These are phyloP conservation scores for Psilanteris sp. DNA, from an alignment of 1,140 invertebrate genomes.

Conservation along the genomic window DNA sequence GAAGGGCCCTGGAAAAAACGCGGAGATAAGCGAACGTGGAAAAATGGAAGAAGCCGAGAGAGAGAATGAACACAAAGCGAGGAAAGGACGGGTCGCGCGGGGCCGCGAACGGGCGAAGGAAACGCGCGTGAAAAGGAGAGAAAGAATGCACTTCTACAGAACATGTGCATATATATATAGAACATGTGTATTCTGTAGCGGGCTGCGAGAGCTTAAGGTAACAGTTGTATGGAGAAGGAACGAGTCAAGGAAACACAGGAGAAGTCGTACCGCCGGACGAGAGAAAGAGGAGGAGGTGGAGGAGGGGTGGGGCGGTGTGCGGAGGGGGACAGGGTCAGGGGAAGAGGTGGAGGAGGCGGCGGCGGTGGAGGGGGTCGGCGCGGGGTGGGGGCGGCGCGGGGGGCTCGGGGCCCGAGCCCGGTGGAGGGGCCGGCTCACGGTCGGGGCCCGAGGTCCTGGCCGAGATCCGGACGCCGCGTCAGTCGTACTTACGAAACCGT, in stretches of 20 bases:
- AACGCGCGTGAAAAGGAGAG: conserved; percentile 30
- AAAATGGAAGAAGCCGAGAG: conserved; percentile 27
- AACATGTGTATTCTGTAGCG: conserved; percentile 57
- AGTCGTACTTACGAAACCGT: conserved; percentile 74
- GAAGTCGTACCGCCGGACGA: conserved; percentile 1
- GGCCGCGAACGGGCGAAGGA: conserved; percentile 19
- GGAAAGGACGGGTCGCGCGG: conserved; percentile 37
- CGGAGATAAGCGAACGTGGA: conserved; percentile 39
- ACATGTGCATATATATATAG: conserved; percentile 51
- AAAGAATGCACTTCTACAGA: conserved; percentile 50
- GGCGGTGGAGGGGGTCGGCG: conserved; percentile 31
- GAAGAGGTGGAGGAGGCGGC: conserved; percentile 18
- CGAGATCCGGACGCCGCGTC: conserved; percentile 69
- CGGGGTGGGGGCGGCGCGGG: conserved; percentile 8
- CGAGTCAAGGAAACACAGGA: conserved; percentile 40
- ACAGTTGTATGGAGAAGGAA: conserved; percentile 53
- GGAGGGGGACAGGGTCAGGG: conserved; percentile 7
- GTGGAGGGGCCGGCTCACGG: conserved; percentile 66
- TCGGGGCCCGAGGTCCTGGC: conserved; percentile 72
- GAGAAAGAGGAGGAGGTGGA: background rate
- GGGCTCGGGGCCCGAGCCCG: conserved; percentile 35
- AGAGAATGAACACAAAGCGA: conserved; percentile 2
- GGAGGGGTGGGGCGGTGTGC: conserved; percentile 24
- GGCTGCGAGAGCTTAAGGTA: conserved; percentile 48
- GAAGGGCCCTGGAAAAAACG: conserved; percentile 44